Percentiles rank a stretch among this genome's conserved stretches.
Conservation (phyloP, 2,888 invertebrate genomes). For the Drosophila emarginata region DNA sequence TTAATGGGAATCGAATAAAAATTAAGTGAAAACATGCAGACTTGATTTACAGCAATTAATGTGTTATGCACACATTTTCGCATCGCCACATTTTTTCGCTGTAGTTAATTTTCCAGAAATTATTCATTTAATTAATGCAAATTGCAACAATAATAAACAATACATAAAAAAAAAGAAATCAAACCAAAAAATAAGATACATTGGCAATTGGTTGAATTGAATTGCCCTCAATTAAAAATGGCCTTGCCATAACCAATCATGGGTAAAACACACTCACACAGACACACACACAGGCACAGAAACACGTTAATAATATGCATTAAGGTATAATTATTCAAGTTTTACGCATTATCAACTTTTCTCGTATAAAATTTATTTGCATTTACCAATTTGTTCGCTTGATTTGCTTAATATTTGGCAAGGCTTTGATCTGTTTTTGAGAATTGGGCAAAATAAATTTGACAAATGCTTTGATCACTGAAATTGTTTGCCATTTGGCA, state of each 20-base stretch:
- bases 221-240: conserved; percentile 12
- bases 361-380: conserved; percentile 32
- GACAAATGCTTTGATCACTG: conserved; percentile 43
- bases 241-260: conserved; percentile 1
- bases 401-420: conserved; percentile 54
- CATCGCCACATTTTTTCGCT: conserved; percentile 9
- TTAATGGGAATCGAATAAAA: conserved; percentile 28
- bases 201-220: background rate
- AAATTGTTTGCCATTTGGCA: conserved; percentile 31
- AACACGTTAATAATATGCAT: conserved; percentile 5
- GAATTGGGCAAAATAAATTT: conserved; percentile 29
- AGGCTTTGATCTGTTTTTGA: conserved; percentile 54
- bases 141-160: conserved; percentile 23
- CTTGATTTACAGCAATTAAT: conserved; percentile 33
- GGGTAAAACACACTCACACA: background rate
- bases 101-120: conserved; percentile 16
- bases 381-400: conserved; percentile 62
- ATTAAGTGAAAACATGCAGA: conserved; percentile 39
- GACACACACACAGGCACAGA: background rate
- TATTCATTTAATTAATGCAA: conserved; percentile 45
- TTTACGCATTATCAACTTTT: conserved; percentile 49
- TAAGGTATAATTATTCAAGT: conserved; percentile 42
- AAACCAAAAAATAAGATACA: conserved; percentile 1
- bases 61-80: background rate
- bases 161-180: background rate